These are phyloP conservation scores for Masnerella sp. DNA, from an alignment of 2,888 invertebrate genomes.

Conservation along the genomic window DNA sequence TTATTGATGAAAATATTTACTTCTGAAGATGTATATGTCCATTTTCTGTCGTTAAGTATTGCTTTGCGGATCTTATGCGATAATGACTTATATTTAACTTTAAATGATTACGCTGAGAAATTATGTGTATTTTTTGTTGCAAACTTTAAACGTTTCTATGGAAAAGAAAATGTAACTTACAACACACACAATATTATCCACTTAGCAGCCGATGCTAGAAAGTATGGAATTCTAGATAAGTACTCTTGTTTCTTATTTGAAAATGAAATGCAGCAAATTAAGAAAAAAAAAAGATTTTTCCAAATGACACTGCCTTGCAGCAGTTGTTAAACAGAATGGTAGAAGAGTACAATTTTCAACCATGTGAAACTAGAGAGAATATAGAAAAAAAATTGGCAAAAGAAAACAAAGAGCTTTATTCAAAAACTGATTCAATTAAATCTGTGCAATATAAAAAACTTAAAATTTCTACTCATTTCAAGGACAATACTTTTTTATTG, in stretches of 20 bases:
- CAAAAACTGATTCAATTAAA: background rate
- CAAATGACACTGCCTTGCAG: conserved; percentile 4
- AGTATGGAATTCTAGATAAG: conserved; percentile 1
- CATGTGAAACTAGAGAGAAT: conserved; percentile 3
- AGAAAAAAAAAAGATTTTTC: background rate
- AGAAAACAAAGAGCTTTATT: background rate
- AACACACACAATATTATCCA: conserved; percentile 2
- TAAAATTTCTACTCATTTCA: background rate
- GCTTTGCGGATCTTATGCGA: conserved; percentile 9
- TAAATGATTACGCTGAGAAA: background rate
- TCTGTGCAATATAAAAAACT: background rate
- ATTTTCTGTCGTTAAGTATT: conserved; percentile 5
- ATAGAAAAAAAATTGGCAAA: background rate
- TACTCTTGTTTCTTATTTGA: conserved; percentile 1
- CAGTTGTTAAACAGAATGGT: conserved; percentile 3
- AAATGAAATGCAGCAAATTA: conserved; percentile 8
- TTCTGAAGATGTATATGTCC: background rate
- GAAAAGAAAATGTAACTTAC: background rate
- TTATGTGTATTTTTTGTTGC: conserved; percentile 3
- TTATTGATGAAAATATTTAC: background rate
- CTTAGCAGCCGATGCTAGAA: background rate
- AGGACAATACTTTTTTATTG: conserved; percentile 5
- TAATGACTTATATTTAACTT: background rate
- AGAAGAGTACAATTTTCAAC: conserved; percentile 3
- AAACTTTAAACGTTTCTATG: background rate